A percentile compares a stretch with the other conserved stretches of the same genome.
Conservation (phyloP, 1,140 invertebrate genomes). For the Neodiprion pinetum region DNA sequence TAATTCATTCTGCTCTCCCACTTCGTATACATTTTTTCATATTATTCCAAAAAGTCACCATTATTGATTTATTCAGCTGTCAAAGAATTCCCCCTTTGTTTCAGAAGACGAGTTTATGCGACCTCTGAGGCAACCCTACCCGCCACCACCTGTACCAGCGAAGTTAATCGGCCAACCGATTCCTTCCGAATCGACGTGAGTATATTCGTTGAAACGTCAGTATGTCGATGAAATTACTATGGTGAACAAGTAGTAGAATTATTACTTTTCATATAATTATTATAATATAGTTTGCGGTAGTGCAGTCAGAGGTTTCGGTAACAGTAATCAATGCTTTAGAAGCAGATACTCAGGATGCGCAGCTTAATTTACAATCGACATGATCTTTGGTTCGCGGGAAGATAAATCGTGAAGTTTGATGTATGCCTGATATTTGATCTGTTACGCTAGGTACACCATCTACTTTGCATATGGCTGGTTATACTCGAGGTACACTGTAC, state of each 20-base stretch:
- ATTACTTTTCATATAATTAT: too few species aligned
- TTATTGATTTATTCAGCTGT: too few species aligned
- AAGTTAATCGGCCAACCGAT: constrained; percentile 74
- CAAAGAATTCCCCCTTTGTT: background rate
- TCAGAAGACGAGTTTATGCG: constrained; percentile 64
- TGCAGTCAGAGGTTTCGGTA: too few species aligned
- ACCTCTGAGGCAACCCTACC: constrained; percentile 74
- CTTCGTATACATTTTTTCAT: too few species aligned
- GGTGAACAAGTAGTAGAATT: background rate
- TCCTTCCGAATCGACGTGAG: constrained; percentile 80
- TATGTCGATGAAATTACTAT: background rate
- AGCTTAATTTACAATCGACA: background rate
- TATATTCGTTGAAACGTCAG: constrained; percentile 30
- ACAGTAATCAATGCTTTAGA: too few species aligned
- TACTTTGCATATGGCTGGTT: constrained; percentile 83
- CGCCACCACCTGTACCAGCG: constrained; percentile 70
- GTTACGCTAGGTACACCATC: constrained; percentile 54
- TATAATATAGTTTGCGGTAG: too few species aligned
- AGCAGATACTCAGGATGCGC: background rate
- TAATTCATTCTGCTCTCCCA: too few species aligned
- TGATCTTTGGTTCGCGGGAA: too few species aligned
- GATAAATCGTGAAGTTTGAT: too few species aligned
- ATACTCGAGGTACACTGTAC: constrained; percentile 72
- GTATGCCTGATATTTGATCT: constrained; percentile 21
- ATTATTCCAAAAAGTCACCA: too few species aligned